Conservation (phyloP, 2,888 invertebrate species). For the Syrphus vitripennis region DNA sequence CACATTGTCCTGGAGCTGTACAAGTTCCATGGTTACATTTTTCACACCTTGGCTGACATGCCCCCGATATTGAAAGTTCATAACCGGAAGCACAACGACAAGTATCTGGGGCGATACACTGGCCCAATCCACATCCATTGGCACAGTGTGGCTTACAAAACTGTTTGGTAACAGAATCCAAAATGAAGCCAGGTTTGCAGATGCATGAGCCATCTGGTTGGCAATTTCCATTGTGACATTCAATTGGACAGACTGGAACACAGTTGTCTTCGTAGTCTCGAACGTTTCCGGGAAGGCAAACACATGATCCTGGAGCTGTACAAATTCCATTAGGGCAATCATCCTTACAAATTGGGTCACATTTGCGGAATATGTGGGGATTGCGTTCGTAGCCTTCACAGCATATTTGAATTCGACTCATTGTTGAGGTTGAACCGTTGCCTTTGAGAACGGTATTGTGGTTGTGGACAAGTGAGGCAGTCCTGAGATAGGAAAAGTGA, state of each 20-base stretch:
- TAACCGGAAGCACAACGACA: constrained; percentile 76
- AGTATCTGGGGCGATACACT: constrained; percentile 76
- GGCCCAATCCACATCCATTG: constrained; percentile 76
- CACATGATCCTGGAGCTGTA: constrained; percentile 81
- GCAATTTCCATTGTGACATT: constrained; percentile 84
- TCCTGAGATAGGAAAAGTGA: constrained; percentile 73
- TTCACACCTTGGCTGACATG: constrained; percentile 80
- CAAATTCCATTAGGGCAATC: constrained; percentile 83
- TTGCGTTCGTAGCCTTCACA: constrained; percentile 87
- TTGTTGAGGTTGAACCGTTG: constrained; percentile 82
- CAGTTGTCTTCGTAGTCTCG: constrained; percentile 81
- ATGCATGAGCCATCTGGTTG: constrained; percentile 76
- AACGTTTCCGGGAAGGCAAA: constrained; percentile 81
- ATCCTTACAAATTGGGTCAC: constrained; percentile 81
- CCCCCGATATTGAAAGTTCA: constrained; percentile 74
- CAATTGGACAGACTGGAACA: constrained; percentile 86
- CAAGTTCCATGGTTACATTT: constrained; percentile 83
- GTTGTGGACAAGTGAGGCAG: constrained; percentile 76
- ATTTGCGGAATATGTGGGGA: constrained; percentile 82
- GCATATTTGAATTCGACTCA: constrained; percentile 86
- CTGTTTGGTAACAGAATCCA: constrained; percentile 78
- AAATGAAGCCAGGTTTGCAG: constrained; percentile 78
- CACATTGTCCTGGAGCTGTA: constrained; percentile 84
- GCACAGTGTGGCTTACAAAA: constrained; percentile 78
- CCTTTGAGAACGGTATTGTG: constrained; percentile 74